These are phyloP conservation scores for Nyctalus aviator DNA, from an alignment of 2,797 vertebrate genomes.

Conservation along the genomic window DNA sequence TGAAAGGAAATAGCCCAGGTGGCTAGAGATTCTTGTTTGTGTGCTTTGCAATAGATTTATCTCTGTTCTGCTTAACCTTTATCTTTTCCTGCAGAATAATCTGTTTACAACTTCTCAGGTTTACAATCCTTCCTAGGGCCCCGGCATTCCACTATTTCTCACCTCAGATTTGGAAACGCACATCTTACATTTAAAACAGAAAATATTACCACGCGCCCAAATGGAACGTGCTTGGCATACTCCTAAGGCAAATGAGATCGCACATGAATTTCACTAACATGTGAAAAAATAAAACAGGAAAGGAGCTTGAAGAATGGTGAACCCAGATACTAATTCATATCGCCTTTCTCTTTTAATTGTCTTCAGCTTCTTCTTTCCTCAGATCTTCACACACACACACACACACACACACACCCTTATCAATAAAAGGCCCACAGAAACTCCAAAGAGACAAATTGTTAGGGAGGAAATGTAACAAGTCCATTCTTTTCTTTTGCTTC, in stretches of 20 bases:
- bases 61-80: background rate
- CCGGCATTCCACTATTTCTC: background rate
- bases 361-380: background rate
- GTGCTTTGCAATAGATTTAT: background rate
- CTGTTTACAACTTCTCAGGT: slow-evolving; percentile 29
- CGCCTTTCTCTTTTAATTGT: background rate
- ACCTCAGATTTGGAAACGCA: background rate
- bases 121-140: background rate
- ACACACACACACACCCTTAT: too few species aligned
- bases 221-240: background rate
- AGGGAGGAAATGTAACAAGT: background rate
- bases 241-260: background rate
- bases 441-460: background rate
- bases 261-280: background rate
- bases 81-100: background rate
- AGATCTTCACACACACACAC: too few species aligned
- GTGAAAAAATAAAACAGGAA: background rate
- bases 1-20: background rate
- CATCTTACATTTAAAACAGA: background rate
- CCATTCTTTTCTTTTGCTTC: background rate
- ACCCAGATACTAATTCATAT: background rate
- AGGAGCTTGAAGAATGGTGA: background rate
- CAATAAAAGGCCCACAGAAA: background rate
- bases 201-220: background rate
- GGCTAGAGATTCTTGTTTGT: background rate